phyloP scores from a whole-genome alignment of 2,888 invertebrate species.

The Andrena chrysosceles region DNA sequence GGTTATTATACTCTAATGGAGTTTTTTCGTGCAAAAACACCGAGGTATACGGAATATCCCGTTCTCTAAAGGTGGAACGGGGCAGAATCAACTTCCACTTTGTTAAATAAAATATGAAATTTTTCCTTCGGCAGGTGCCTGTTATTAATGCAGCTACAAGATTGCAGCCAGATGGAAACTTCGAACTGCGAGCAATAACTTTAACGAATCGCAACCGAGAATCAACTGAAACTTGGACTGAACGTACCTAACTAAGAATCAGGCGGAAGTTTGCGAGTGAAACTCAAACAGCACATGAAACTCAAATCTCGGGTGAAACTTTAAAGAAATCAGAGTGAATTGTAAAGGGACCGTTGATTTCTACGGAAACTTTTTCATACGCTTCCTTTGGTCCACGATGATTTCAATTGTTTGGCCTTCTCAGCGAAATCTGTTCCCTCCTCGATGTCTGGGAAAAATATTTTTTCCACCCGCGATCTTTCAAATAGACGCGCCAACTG shows the following conservation, averaged over 20 bases:
- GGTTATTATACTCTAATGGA: slow-evolving; percentile 79
- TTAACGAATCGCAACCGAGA: slow-evolving; percentile 5
- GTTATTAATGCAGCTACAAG: not conserved
- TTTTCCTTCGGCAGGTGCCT: not conserved
- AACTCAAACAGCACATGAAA: slow-evolving; percentile 37
- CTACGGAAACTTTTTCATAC: not conserved
- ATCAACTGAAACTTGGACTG: not conserved
- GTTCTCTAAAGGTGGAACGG: not conserved
- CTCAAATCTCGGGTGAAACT: slow-evolving; percentile 28
- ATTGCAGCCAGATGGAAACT: not conserved
- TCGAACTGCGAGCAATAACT: not conserved
- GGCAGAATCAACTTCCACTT: not conserved
- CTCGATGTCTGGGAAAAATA: not conserved
- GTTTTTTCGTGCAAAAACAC: slow-evolving; percentile 74
- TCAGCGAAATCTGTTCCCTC: slow-evolving; percentile 2
- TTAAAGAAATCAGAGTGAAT: slow-evolving; percentile 3
- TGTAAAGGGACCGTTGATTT: not conserved
- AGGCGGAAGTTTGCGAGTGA: not conserved
- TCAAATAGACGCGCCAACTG: not conserved
- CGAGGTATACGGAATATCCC: not conserved
- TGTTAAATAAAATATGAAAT: not conserved
- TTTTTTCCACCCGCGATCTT: not conserved
- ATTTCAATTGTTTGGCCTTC: slow-evolving; percentile 6
- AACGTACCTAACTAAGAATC: not conserved
- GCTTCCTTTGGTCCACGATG: not conserved